Evolutionary conservation across 2,797 vertebrate genomes (phyloP).

Genomic region (Emydoidea blandingii): DNA sequence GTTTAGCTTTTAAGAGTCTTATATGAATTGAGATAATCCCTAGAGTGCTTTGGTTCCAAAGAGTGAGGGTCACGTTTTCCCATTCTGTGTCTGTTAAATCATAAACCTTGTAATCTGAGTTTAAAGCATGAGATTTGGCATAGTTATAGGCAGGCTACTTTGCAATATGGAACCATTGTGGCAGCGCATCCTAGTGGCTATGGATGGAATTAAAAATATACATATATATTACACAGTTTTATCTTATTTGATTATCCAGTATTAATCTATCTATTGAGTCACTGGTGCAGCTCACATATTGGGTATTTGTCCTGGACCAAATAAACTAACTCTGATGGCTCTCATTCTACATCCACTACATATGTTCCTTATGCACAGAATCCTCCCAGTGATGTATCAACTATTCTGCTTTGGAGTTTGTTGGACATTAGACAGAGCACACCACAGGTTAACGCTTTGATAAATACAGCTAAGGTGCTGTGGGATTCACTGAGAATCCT

Average conservation of each 20-base stretch:
- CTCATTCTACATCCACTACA: neutral
- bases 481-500: neutral
- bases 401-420: neutral
- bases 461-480: neutral
- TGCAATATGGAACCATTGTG: neutral
- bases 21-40: neutral
- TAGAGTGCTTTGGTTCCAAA: neutral
- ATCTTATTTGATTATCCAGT: neutral
- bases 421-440: neutral
- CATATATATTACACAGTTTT: neutral
- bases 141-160: neutral
- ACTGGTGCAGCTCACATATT: neutral
- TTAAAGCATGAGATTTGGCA: neutral
- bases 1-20: neutral
- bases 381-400: neutral
- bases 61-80: neutral
- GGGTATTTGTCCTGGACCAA: neutral
- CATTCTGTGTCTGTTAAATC: neutral
- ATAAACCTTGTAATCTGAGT: neutral
- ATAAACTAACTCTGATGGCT: neutral
- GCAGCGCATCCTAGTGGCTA: neutral
- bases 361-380: neutral
- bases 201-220: neutral
- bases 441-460: neutral
- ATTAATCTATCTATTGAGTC: neutral